phyloP scores from a whole-genome alignment of 2,113 vertebrate species.

The Mesoclemmys tuberculata region DNA sequence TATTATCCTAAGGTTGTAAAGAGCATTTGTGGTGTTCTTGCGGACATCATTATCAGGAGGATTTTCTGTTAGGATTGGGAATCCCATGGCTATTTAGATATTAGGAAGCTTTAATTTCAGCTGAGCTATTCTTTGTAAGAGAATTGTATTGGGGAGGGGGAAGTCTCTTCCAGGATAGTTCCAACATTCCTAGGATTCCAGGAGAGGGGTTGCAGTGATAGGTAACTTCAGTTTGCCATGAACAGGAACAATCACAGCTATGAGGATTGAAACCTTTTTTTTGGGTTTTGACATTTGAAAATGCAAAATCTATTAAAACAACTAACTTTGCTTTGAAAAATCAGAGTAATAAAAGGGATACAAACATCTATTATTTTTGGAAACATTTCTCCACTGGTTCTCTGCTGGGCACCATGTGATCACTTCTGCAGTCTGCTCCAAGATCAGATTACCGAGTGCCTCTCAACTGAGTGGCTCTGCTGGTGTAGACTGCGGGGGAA shows the following conservation, averaged over 20 bases:
- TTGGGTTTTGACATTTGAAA: neutral
- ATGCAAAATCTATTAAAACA: neutral
- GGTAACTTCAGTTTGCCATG: neutral
- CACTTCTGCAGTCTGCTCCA: neutral
- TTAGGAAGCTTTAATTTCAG: neutral
- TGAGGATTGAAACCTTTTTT: neutral
- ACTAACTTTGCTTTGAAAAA: neutral
- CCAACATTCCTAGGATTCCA: constrained; percentile 50
- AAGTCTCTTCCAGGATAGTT: neutral
- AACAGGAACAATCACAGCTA: rapidly evolving
- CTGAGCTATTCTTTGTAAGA: neutral
- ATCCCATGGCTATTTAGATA: neutral
- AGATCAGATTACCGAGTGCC: neutral
- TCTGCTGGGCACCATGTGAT: neutral
- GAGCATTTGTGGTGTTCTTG: rapidly evolving
- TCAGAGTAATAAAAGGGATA: neutral
- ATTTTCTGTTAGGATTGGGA: rapidly evolving
- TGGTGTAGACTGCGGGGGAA: neutral
- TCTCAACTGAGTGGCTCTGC: neutral
- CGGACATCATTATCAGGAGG: rapidly evolving
- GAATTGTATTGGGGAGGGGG: neutral
- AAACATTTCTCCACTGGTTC: neutral
- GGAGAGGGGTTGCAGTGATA: neutral
- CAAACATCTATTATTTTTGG: neutral
- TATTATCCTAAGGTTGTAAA: neutral